Evolutionary conservation across 2,797 vertebrate genomes (phyloP), one percentile per base, ranked within the genome.

Genomic region (Karalla daura): DNA sequence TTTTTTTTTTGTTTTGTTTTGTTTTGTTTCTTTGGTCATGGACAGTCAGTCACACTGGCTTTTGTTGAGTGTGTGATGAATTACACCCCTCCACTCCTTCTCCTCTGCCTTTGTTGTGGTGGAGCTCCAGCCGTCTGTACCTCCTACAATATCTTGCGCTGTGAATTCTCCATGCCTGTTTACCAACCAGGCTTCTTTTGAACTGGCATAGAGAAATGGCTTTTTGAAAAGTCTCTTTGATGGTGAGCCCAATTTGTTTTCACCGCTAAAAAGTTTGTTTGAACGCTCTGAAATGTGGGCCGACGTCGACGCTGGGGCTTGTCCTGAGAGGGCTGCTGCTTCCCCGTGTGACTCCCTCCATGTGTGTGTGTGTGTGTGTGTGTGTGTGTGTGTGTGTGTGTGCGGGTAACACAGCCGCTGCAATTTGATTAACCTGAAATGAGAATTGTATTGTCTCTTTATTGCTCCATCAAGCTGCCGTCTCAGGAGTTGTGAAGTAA

Each of bases 201-300:
- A 90, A 91, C 89, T 84, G 81, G 70, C 80, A 63, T 32, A 81
- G 81, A 87, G 84, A 85, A 90, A 88, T 83, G 75, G 65, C 81
- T 86, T 87, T 88, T 91, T 88, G 76, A 87, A 84, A 86, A 84
- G 86, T 88, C 87, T 86, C 89, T 92, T 92, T 91, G 88, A 92
- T 90, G 88, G 78, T 80, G 90, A 89, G 88, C 83, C 83, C 87
- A 91, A 86, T 91, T 89, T 90, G 86, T 90, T 88, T 88, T 84
- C 79, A 70, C 73, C 35, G 41, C 81, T 86, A 78, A 85, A 91
- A 88, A 90, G 70, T 87, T 89, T 74, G 78, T 87, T 87, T 81
- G 76, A 88, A 84, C 45, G 59, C 68, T 72, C 69, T 21, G 68
- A 76, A 81, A 83, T 50, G 65, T 20, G 60, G 84, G 53, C 73